phyloP scores from a whole-genome alignment of 2,113 vertebrate species.

The Megaceryle torquata region DNA sequence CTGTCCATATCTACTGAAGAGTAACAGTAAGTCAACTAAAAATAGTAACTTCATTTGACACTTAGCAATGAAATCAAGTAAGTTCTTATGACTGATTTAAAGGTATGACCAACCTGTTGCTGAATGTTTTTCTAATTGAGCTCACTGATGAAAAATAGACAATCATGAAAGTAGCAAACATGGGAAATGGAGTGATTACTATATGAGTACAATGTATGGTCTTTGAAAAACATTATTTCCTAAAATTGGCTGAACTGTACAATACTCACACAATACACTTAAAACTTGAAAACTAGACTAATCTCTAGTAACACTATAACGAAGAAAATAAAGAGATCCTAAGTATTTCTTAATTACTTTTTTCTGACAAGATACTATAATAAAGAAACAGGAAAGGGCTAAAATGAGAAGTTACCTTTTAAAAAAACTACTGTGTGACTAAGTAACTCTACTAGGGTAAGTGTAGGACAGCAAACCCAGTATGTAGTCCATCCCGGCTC shows the following conservation, averaged over 20 bases:
- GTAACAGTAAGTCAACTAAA: slow-evolving; percentile 62
- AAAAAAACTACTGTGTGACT: not conserved
- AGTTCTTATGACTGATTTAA: slow-evolving; percentile 54
- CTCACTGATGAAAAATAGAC: not conserved
- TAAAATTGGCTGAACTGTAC: not conserved
- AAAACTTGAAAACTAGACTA: not conserved
- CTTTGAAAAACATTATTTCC: not conserved
- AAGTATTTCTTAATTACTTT: not conserved
- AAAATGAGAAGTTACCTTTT: not conserved
- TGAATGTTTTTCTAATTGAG: slow-evolving; percentile 33
- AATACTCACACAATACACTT: not conserved
- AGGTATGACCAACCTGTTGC: slow-evolving; percentile 12
- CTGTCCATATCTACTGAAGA: slow-evolving; percentile 65
- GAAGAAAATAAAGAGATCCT: not conserved
- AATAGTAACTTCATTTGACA: slow-evolving; percentile 65
- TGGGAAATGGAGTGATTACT: not conserved
- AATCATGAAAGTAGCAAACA: not conserved
- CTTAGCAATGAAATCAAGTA: slow-evolving; percentile 44
- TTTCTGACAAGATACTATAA: not conserved
- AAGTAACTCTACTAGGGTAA: not conserved
- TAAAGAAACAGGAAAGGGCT: not conserved
- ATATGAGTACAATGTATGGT: not conserved
- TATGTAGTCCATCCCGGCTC: not conserved
- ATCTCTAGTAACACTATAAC: not conserved
- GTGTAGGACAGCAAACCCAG: not conserved